Evolutionary conservation across 2,888 invertebrate species (phyloP).

Genomic region (Deroplatys truncata): DNA sequence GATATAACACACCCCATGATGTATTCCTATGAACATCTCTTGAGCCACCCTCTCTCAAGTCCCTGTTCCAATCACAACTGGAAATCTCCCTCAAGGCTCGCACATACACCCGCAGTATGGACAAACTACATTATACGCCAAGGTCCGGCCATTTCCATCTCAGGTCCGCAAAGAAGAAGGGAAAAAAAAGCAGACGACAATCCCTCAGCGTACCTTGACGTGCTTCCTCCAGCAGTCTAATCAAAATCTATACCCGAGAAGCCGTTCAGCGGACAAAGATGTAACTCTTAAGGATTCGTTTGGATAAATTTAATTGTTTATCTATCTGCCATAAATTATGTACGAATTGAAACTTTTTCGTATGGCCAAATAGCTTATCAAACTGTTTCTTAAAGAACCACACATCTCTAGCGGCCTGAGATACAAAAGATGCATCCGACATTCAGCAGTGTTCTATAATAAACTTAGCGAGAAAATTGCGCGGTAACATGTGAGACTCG

Average conservation of each 20-base stretch:
- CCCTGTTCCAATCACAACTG: constrained; percentile 23
- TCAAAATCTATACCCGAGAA: background rate
- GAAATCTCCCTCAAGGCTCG: constrained; percentile 18
- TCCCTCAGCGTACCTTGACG: background rate
- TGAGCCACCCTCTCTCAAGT: constrained; percentile 12
- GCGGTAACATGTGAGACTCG: no score
- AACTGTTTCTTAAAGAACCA: no score
- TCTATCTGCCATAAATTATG: no score
- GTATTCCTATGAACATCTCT: constrained; percentile 17
- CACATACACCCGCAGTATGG: background rate
- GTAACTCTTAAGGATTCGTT: no score
- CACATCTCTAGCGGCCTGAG: no score
- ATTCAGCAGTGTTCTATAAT: no score
- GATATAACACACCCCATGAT: constrained; percentile 16
- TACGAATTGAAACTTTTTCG: no score
- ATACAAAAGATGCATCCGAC: no score
- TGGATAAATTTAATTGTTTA: no score
- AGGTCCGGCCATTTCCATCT: constrained; percentile 20
- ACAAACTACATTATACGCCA: constrained; percentile 23
- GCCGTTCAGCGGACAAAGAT: background rate
- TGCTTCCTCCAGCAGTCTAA: background rate
- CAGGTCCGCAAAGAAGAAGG: background rate
- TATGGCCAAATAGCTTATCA: no score
- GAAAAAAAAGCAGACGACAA: background rate
- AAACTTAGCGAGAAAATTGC: no score